Conservation (phyloP, 2,888 invertebrate species). For the Philonicus albiceps region DNA sequence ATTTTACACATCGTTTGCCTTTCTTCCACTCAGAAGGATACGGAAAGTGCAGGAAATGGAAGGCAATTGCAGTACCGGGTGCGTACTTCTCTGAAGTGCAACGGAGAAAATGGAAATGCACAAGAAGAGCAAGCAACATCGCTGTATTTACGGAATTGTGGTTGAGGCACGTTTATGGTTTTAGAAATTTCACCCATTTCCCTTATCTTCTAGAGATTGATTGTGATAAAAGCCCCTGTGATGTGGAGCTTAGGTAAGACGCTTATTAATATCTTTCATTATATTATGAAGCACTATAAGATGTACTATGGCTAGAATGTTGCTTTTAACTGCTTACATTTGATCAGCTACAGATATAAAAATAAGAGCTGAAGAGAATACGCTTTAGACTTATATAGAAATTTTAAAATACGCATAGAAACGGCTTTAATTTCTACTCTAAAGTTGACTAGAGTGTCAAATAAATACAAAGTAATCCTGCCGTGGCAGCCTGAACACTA, state of each 20-base stretch:
- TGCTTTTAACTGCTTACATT: too few species aligned
- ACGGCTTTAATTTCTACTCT: too few species aligned
- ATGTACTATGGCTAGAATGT: too few species aligned
- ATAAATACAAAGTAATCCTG: too few species aligned
- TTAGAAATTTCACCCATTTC: background rate
- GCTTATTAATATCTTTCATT: background rate
- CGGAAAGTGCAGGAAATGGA: background rate
- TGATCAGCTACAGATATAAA: too few species aligned
- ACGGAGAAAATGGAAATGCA: background rate
- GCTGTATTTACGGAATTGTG: background rate
- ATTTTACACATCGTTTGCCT: constrained; percentile 2
- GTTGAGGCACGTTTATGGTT: background rate
- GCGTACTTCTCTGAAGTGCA: background rate
- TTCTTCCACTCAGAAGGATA: background rate
- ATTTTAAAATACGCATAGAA: too few species aligned
- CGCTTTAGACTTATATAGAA: too few species aligned
- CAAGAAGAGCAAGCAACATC: background rate
- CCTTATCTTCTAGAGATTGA: background rate
- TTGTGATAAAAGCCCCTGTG: background rate
- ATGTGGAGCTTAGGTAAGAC: background rate
- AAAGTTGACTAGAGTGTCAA: too few species aligned
- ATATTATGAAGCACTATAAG: background rate
- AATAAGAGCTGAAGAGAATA: too few species aligned
- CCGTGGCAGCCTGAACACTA: too few species aligned
- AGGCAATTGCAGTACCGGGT: background rate